phyloP scores from a whole-genome alignment of 1,140 invertebrate species.

The Eurosta solidaginis region DNA sequence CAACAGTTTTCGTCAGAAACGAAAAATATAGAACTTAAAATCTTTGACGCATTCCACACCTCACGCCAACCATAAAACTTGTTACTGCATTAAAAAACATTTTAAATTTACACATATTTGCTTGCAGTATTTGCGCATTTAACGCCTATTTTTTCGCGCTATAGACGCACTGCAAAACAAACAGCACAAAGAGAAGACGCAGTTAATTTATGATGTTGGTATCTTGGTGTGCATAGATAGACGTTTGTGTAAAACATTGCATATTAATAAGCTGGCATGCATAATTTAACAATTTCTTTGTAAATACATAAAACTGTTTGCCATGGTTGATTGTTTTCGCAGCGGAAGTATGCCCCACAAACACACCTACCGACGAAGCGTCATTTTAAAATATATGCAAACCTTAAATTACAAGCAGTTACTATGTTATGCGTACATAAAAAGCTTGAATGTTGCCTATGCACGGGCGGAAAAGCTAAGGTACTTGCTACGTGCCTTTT shows the following conservation, averaged over 20 bases:
- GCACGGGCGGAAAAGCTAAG: neutral
- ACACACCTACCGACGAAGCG: neutral
- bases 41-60: neutral
- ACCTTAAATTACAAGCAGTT: constrained; percentile 18
- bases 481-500: neutral
- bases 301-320: neutral
- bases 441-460: neutral
- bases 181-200: neutral
- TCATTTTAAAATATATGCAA: constrained; percentile 1
- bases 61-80: neutral
- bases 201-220: neutral
- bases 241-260: neutral
- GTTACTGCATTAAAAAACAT: neutral
- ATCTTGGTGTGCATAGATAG: neutral
- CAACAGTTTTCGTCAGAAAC: no score
- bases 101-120: constrained; percentile 13
- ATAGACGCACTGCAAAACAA: neutral
- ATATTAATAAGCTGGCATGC: constrained; percentile 21
- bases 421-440: neutral
- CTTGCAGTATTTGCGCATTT: constrained; percentile 2
- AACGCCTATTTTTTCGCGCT: constrained; percentile 11
- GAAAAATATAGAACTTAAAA: neutral
- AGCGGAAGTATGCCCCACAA: constrained; percentile 4
- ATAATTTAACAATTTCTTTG: constrained; percentile 21
- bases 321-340: constrained; percentile 24